Base-by-base conservation (phyloP, 2,797 vertebrate species). In the Agapornis canus region DNA sequence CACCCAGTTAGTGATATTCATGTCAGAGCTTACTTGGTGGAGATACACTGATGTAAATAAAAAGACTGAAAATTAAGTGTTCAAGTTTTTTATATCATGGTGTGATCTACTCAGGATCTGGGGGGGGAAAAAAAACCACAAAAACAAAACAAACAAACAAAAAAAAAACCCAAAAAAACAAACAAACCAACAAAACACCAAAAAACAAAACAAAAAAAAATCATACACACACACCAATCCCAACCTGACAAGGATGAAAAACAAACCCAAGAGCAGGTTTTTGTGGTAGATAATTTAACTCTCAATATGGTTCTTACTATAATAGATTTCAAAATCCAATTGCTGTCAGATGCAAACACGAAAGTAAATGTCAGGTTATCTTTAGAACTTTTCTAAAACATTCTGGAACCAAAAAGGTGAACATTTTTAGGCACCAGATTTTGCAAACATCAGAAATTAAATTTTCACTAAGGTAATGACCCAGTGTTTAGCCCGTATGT, bases 311-410 rank as follows among this genome's bases (percentile, higher is more conserved):
- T 27, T 91, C 56, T 60, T 59, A 18, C 31, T 49, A 39, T 59
- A 60, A 82, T 11, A 73, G 60, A 73, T 87, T 94, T 92, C 35
- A 78, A 93, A 92, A 80, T 73, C 31, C n/a, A 80, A 23, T 57
- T 37, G 21, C 42, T 85, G 78, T 75, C 61, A 87, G 31, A 80
- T 4, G 3, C 40, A 73, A 87, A 89, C 47, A 69, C 11, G 48
- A 73, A 95, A 89, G 27, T 57, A 94, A 94, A 93, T 87, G 76
- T 94, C 78, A 90, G 29, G 60, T 84, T 94, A 92, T 93, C 64
- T 95, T 95, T 95, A 86, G 90, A 94, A 64, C 35, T 73, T 92
- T 82, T 88, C 47, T 80, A 65, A 73, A 93, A 68, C 16, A 51
- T 78, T 86, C 65, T 78, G 61, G 20, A 76, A 85, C 25, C 6